These are phyloP conservation scores for Phalloptychus januarius DNA, from an alignment of 2,797 vertebrate genomes.

Conservation along the genomic window DNA sequence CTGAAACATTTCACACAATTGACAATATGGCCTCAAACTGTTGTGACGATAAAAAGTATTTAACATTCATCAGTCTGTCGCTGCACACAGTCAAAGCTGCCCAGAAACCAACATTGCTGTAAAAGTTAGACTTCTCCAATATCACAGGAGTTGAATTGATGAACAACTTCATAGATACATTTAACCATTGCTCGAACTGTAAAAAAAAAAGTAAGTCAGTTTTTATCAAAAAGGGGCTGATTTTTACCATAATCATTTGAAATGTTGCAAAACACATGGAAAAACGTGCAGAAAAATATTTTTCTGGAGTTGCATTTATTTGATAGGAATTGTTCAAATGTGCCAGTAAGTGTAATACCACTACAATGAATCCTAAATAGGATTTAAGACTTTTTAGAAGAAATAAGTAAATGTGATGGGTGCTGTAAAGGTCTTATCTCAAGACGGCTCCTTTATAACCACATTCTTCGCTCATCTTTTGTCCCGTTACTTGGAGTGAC, in stretches of 20 bases:
- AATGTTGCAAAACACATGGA: too few relatives aligned
- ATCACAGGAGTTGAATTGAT: too few relatives aligned
- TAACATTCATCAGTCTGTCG: neutral
- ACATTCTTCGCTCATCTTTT: neutral
- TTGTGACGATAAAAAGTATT: neutral
- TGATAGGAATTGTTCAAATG: neutral
- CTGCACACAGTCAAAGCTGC: too few relatives aligned
- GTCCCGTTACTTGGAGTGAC: neutral
- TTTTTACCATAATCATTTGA: neutral
- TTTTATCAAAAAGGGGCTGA: neutral
- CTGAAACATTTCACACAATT: neutral
- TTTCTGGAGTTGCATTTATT: neutral
- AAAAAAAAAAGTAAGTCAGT: neutral
- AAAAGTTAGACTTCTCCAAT: too few relatives aligned
- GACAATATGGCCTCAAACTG: neutral
- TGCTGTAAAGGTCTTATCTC: conserved; percentile 3
- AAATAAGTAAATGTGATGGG: neutral
- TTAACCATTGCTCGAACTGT: neutral
- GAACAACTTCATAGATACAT: too few relatives aligned
- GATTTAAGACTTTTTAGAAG: neutral
- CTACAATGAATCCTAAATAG: conserved; percentile 9
- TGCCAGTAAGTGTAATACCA: conserved; percentile 14
- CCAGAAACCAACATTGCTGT: too few relatives aligned
- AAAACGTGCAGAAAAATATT: too few relatives aligned
- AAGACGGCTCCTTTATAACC: conserved; percentile 16